Evolutionary conservation across 2,113 vertebrate genomes (phyloP).

Genomic region (Trogon surrucura): DNA sequence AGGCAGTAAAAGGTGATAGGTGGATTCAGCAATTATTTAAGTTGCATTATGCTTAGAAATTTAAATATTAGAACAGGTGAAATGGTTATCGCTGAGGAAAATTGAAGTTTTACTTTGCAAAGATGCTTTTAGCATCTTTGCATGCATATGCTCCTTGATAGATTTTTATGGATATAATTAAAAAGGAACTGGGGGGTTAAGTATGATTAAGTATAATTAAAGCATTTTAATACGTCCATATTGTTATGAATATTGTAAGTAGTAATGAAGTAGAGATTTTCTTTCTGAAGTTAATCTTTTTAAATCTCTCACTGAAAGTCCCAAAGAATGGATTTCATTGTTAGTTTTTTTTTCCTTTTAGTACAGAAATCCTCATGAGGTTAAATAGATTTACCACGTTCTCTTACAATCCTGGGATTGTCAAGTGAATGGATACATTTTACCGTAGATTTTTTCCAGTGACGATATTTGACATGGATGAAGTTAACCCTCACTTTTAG

Average conservation of each 20-base stretch:
- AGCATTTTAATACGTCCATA: neutral
- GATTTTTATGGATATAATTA: neutral
- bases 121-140: neutral
- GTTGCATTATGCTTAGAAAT: neutral
- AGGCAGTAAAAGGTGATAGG: neutral
- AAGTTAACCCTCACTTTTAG: constrained; percentile 10
- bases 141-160: neutral
- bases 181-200: neutral
- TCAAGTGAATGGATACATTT: neutral
- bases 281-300: constrained; percentile 1
- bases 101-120: neutral
- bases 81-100: neutral
- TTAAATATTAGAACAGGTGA: neutral
- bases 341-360: neutral
- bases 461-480: neutral
- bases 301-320: neutral
- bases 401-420: neutral
- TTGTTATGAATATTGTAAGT: neutral
- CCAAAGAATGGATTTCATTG: neutral
- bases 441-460: neutral
- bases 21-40: neutral
- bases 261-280: neutral
- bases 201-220: neutral
- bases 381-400: neutral
- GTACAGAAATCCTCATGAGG: neutral